These are phyloP conservation scores for Lates japonicus DNA, from an alignment of 2,797 vertebrate species.

Conservation along the genomic window DNA sequence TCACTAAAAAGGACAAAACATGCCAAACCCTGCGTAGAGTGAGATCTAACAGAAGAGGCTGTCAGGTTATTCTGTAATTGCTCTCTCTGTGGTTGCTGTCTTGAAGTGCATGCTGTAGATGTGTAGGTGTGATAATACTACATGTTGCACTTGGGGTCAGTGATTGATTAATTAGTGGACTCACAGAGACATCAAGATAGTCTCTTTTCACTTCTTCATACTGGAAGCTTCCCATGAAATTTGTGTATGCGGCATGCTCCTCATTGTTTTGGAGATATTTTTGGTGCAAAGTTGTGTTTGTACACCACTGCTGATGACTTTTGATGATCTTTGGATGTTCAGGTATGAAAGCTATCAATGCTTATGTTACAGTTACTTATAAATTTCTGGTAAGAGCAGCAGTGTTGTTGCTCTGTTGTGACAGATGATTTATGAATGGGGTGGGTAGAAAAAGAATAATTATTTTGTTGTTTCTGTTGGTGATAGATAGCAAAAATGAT, in stretches of 20 bases:
- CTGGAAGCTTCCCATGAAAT: background rate
- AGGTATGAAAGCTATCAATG: background rate
- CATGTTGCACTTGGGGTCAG: background rate
- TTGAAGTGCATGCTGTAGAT: background rate
- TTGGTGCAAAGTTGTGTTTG: background rate
- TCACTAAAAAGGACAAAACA: background rate
- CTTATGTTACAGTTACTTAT: background rate
- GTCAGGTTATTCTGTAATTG: conserved; percentile 1
- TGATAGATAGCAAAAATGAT: background rate
- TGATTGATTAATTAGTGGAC: background rate
- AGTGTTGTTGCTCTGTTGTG: background rate
- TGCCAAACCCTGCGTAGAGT: background rate
- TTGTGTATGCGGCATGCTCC: background rate
- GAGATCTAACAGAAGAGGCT: background rate
- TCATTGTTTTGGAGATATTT: background rate
- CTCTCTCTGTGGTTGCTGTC: background rate
- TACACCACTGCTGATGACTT: background rate
- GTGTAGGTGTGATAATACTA: background rate
- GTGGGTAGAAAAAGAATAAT: background rate
- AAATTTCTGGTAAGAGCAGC: background rate
- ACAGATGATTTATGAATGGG: background rate
- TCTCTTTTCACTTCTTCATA: background rate
- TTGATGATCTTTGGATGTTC: background rate
- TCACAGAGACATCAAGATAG: too few species aligned
- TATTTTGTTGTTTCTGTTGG: background rate